phyloP scores from a whole-genome alignment of 2,888 invertebrate genomes.

The Lithophane ornitopus region DNA sequence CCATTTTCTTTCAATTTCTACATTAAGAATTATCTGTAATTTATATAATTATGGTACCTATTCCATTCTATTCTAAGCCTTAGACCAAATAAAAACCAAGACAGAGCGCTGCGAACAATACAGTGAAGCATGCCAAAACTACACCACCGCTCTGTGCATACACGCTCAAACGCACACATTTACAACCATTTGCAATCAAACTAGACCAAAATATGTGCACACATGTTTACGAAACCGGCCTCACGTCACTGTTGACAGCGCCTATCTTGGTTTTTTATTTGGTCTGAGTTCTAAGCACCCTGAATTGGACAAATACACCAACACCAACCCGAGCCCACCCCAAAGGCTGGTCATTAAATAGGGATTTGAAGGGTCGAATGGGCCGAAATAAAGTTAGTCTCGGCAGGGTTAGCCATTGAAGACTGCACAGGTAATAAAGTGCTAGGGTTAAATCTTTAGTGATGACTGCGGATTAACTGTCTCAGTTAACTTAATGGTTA shows the following conservation, averaged over 20 bases:
- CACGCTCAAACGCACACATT: too few species aligned
- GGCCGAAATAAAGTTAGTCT: constrained; percentile 87
- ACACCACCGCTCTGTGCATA: too few species aligned
- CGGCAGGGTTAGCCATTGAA: constrained; percentile 75
- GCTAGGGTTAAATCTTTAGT: constrained; percentile 77
- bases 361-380: constrained; percentile 89
- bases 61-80: too few species aligned
- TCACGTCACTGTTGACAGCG: too few species aligned
- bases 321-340: constrained; percentile 64
- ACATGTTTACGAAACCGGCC: too few species aligned
- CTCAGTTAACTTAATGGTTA: constrained; percentile 64
- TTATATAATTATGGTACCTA: not conserved
- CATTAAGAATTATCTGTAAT: not conserved
- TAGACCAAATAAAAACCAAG: too few species aligned
- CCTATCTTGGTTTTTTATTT: too few species aligned
- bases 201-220: too few species aligned
- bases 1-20: not conserved
- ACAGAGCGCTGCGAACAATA: too few species aligned
- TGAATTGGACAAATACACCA: constrained; percentile 47
- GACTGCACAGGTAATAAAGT: constrained; percentile 84
- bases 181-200: too few species aligned
- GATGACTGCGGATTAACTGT: constrained; percentile 65
- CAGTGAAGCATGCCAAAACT: too few species aligned
- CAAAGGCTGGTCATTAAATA: constrained; percentile 87
- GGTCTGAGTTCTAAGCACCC: not conserved